These are phyloP conservation scores for Agrochola circellaris DNA, from an alignment of 2,888 invertebrate species.

Conservation along the genomic window DNA sequence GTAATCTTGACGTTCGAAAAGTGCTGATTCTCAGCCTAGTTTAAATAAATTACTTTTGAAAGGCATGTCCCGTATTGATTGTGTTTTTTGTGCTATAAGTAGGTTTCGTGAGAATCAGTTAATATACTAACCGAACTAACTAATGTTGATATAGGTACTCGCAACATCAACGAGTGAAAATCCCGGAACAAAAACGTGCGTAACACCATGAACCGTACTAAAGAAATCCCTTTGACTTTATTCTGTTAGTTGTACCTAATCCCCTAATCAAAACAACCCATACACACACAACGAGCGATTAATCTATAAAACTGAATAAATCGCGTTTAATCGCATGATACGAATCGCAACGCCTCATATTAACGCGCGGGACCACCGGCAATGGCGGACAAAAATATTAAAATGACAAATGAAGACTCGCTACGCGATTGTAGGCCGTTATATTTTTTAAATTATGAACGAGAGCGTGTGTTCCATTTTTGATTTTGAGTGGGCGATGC, in stretches of 20 bases:
- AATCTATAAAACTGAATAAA: conserved; percentile 61
- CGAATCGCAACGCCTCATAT: conserved; percentile 60
- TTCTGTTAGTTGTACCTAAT: not conserved
- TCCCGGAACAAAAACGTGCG: not conserved
- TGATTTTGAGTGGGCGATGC: conserved; percentile 26
- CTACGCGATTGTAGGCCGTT: conserved; percentile 34
- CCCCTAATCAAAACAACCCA: conserved; percentile 40
- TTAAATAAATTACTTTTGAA: too few relatives aligned
- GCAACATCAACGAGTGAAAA: not conserved
- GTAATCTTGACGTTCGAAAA: too few relatives aligned
- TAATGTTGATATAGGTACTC: not conserved
- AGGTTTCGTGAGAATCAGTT: not conserved
- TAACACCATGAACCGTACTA: too few relatives aligned
- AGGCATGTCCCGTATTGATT: not conserved
- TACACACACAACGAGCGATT: conserved; percentile 45
- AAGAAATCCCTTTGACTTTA: not conserved
- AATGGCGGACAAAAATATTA: conserved; percentile 39
- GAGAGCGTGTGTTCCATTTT: conserved; percentile 35
- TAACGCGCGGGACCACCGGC: conserved; percentile 59
- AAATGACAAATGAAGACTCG: conserved; percentile 63
- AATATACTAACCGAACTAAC: not conserved
- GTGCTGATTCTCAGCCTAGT: too few relatives aligned
- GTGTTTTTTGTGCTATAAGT: not conserved
- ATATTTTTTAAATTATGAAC: conserved; percentile 37
- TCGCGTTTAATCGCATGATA: conserved; percentile 61